These are phyloP conservation scores for Ceriagrion tenellum DNA, from an alignment of 2,888 invertebrate genomes.

Conservation along the genomic window DNA sequence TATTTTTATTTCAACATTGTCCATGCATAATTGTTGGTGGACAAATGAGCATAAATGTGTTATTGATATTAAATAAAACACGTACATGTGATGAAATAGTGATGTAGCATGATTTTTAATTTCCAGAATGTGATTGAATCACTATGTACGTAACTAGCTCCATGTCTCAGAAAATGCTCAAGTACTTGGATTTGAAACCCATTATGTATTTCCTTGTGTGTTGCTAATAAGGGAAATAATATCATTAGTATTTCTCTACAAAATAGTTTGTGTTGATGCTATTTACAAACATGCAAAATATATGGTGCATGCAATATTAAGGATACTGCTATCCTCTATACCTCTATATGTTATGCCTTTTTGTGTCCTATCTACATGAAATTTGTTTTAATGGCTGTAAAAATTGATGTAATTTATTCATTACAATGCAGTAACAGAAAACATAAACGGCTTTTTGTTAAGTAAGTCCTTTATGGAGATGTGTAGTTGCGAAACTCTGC, in stretches of 20 bases:
- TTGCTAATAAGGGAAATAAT: not conserved
- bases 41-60: not conserved
- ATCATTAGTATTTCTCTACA: not conserved
- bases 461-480: not conserved
- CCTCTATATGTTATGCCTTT: not conserved
- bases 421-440: not conserved
- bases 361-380: conserved; percentile 3
- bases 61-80: not conserved
- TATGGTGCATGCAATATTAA: not conserved
- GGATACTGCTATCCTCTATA: not conserved
- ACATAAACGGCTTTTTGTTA: not conserved
- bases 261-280: conserved; percentile 6
- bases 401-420: not conserved
- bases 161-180: conserved; percentile 28
- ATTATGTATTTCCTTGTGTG: not conserved
- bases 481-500: not conserved
- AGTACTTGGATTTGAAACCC: not conserved
- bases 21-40: not conserved
- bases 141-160: not conserved
- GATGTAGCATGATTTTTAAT: not conserved
- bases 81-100: not conserved
- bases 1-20: conserved; percentile 4
- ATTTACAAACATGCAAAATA: not conserved
- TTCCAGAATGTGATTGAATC: not conserved
- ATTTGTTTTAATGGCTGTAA: not conserved